phyloP scores from a whole-genome alignment of 2,888 invertebrate species.

The Euphydryas editha region DNA sequence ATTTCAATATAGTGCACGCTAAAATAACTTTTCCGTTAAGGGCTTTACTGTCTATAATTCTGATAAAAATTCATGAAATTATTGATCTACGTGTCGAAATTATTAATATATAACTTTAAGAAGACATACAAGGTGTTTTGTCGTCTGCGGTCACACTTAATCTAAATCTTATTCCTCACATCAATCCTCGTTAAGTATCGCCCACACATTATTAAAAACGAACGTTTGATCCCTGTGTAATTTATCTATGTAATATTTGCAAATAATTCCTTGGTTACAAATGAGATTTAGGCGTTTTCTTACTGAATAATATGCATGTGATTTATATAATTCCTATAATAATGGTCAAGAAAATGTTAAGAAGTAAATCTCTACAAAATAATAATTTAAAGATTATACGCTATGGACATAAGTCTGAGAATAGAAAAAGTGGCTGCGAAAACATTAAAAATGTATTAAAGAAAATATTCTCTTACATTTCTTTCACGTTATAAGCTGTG shows the following conservation, averaged over 20 bases:
- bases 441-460: no score
- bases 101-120: conserved; percentile 40
- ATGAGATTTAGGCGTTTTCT: conserved; percentile 10
- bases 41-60: not conserved
- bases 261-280: conserved; percentile 31
- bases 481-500: no score
- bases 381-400: not conserved
- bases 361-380: not conserved
- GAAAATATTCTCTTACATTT: no score
- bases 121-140: conserved; percentile 54
- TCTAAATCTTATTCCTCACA: conserved; percentile 57
- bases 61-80: not conserved
- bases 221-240: conserved; percentile 32
- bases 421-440: no score
- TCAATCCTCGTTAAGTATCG: conserved; percentile 50
- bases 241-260: conserved; percentile 38
- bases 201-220: conserved; percentile 43
- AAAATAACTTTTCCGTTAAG: conserved; percentile 6
- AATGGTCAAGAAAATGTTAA: not conserved
- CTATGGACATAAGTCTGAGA: no score
- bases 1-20: not conserved
- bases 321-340: not conserved
- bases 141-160: conserved; percentile 56
- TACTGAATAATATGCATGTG: not conserved
- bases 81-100: conserved; percentile 37